phyloP scores from a whole-genome alignment of 2,797 vertebrate species.

The Silurus lanzhouensis region DNA sequence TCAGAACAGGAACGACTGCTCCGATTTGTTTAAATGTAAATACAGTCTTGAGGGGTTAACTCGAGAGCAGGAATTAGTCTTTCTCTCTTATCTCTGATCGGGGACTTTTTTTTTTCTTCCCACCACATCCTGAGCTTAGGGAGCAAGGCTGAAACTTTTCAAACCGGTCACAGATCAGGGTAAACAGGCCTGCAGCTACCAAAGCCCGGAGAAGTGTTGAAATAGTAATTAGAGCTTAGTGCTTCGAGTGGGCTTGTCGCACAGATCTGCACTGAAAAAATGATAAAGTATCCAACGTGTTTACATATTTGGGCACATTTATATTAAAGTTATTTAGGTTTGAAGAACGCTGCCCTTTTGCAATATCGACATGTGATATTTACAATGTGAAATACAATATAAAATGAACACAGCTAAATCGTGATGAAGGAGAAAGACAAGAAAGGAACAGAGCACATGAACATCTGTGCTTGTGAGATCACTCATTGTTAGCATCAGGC shows the following conservation, averaged over 20 bases:
- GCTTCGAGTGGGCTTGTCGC: slow-evolving; percentile 39
- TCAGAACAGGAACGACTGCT: slow-evolving; percentile 36
- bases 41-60: slow-evolving; percentile 38
- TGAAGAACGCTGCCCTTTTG: not conserved
- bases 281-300: slow-evolving; percentile 38
- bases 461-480: slow-evolving; percentile 46
- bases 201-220: slow-evolving; percentile 41
- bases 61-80: not conserved
- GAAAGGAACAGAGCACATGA: not conserved
- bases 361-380: not conserved
- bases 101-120: not conserved
- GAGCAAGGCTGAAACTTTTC: not conserved
- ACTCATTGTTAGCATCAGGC: not conserved
- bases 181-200: slow-evolving; percentile 13
- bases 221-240: slow-evolving; percentile 45
- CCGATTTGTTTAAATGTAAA: slow-evolving; percentile 51
- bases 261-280: slow-evolving; percentile 31
- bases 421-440: not conserved
- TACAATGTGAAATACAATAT: not conserved
- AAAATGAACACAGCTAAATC: not conserved
- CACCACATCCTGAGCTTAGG: slow-evolving; percentile 16
- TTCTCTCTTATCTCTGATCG: slow-evolving; percentile 4
- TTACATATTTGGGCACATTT: slow-evolving; percentile 19
- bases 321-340: slow-evolving; percentile 24
- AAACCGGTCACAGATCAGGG: slow-evolving; percentile 34